Base-by-base conservation (phyloP, 2,888 invertebrate species). In the Linnaemya vulpina region DNA sequence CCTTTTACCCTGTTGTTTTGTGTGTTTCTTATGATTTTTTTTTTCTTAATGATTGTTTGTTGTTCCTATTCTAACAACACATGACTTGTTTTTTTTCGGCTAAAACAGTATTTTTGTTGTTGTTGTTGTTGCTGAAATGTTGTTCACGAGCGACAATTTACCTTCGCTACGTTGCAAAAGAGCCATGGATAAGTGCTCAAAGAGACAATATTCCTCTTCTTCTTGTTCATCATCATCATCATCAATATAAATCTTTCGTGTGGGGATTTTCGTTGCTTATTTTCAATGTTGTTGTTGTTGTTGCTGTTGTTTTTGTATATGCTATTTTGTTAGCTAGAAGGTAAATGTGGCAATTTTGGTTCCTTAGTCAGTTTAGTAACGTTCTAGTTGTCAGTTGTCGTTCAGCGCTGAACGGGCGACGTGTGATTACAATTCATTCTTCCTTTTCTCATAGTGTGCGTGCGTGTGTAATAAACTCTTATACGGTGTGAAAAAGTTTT, bases 331-430 rank as follows among this genome's bases (percentile, higher is more conserved):
- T 71, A 78, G 46, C 75, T 71, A 78, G 46, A 20, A 67, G 80
- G 70, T 67, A 82, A 79, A 79, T 82, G 73, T 62, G 77, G 78
- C 82, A 74, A 65, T 46, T 68, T 82, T 38, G 15, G 22, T 79
- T 85, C 82, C 74, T 85, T 73, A 81, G 84, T 81, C 51, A 71
- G 65, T 83, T 83, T 67, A 76, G 76, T 83, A 73, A 77, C 71
- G 82, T 83, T 83, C 85, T 85, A 74, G 84, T 83, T 83, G 84
- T 84, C 83, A 86, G 87, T 88, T 86, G 83, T 86, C 86, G 87
- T 87, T 82, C 86, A 83, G 70, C 79, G 84, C 84, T 85, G 83
- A 87, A 60, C 74, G 83, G 83, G 46, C 83, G 85, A 86, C 88
- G 87, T 86, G 87, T 86, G 79, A 65, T 86, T 67, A 51, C 20